Evolutionary conservation across 2,797 vertebrate species (phyloP), one percentile per base, ranked within the genome.

Genomic region (Poeciliopsis presidionis): DNA sequence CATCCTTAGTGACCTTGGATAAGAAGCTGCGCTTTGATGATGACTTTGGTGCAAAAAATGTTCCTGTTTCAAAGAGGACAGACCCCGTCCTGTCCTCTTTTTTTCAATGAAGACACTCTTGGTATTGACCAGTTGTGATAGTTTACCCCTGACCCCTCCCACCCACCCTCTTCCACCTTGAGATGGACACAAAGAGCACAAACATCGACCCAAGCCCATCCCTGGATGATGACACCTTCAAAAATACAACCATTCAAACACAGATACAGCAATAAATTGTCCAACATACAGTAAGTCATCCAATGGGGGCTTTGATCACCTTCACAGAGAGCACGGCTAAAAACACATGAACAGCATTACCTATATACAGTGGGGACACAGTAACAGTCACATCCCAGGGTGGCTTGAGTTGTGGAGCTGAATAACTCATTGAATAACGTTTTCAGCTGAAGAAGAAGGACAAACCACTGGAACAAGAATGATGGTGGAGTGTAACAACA

Each of bases 21-120:
- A 92, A 94, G 94, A 94, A 94, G 94, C 94, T 95, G 94, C 94
- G 93, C 94, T 90, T 94, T 93, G 94, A 95, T 93, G 94, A 93
- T 94, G 94, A 95, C 94, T 94, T 95, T 95, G 94, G 94, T 95
- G 94, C 94, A 94, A 95, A 95, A 93, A 95, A 95, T 93, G 94
- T 95, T 94, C 94, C 94, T 94, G 92, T 92, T 93, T 92, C 77
- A 90, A 94, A 93, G 94, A 92, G 90, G 94, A 91, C 93, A 94
- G 94, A 95, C 93, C 93, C 93, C 93, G 94, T 92, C 93, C 93
- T 94, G 94, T 90, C 94, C 94, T 82, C 94, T 89, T 84, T 90
- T 93, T 93, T 59, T 71, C 67, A 89, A 94, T 95, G 94, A 95
- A 95, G 94, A 95, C 94, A 95, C 94, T 94, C 94, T 94, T 94